Base-by-base conservation (phyloP, 2,113 vertebrate genomes). In the Catharus bicknelli region DNA sequence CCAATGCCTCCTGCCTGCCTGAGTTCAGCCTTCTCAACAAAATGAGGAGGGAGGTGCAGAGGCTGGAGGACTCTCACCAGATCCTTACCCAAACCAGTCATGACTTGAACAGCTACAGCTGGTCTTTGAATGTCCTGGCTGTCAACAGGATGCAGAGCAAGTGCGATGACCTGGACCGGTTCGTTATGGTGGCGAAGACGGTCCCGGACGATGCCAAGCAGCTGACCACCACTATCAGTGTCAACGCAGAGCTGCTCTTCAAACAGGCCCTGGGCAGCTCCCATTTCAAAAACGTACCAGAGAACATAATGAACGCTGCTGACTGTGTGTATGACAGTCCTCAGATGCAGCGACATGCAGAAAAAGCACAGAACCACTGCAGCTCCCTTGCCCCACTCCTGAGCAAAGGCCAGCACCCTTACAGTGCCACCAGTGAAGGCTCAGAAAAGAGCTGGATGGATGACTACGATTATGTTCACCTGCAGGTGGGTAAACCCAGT, bases 361-460 rank as follows among this genome's bases (percentile, higher is more conserved):
- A 99, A 4, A 98, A 98, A 93, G 95, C 93, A 45, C 98, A 97
- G 68, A 80, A 91, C 36, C 95, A 95, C 58, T 97, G 86, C 57
- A 98, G 97, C 55, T 93, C 98, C 4, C 94, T 99, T 92, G 95
- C 98, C 1, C 96, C 91, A 0, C 78, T 93, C 61, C 91, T 98
- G 38, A 69, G 76, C 36, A 97, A 97, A 74, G 97, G 98, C 4
- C 98, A 98, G 88, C 97, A 97, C 30, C 97, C 97, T 40, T 98
- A 97, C 95, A 97, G 79, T 43, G 97, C 97, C 77, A 90, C 97
- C 95, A 98, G 97, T 0, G 98, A 99, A 29, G 96, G 98, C 92
- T 98, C 98, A 0, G 98, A 99, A 25, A 99, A 98, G 70, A 99
- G 99, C 97, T 99, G 99, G 99, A 99, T 99, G 99, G 99, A 99